phyloP scores from a whole-genome alignment of 2,888 invertebrate genomes.

The Cetonia aurata region DNA sequence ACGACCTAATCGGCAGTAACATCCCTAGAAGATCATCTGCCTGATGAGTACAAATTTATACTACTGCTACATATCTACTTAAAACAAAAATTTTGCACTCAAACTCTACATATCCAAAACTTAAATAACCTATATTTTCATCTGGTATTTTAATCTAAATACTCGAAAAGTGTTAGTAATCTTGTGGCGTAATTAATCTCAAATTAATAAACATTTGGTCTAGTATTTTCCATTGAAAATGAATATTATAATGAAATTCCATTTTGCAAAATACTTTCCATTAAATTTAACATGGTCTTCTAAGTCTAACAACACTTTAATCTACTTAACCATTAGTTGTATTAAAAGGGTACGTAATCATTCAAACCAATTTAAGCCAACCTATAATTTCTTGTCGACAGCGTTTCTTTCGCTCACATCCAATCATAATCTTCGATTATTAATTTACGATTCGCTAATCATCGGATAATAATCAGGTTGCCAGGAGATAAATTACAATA shows the following conservation, averaged over 20 bases:
- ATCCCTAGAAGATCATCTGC: no score
- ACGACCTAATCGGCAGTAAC: no score
- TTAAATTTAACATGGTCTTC: background rate
- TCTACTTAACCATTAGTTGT: background rate
- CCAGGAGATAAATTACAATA: constrained; percentile 20
- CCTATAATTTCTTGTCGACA: constrained; percentile 25
- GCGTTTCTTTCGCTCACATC: background rate
- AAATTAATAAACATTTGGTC: no score
- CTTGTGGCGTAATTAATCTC: no score
- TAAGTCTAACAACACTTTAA: background rate
- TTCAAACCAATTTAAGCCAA: constrained; percentile 17
- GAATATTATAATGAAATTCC: background rate
- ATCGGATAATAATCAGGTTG: constrained; percentile 19
- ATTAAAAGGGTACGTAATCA: constrained; percentile 1
- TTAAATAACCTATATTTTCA: no score
- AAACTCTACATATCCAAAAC: no score
- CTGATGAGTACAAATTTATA: no score
- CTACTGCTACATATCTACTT: no score
- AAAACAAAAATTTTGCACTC: no score
- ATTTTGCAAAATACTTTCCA: background rate
- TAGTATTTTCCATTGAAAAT: no score
- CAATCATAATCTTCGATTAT: constrained; percentile 12
- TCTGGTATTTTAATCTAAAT: no score
- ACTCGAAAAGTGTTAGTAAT: no score
- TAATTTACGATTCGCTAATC: constrained; percentile 30